Percentiles rank a stretch among this genome's conserved stretches.
Evolutionary conservation across 2,888 invertebrate species (phyloP).

Genomic region (Meiosimyza decipiens): DNA sequence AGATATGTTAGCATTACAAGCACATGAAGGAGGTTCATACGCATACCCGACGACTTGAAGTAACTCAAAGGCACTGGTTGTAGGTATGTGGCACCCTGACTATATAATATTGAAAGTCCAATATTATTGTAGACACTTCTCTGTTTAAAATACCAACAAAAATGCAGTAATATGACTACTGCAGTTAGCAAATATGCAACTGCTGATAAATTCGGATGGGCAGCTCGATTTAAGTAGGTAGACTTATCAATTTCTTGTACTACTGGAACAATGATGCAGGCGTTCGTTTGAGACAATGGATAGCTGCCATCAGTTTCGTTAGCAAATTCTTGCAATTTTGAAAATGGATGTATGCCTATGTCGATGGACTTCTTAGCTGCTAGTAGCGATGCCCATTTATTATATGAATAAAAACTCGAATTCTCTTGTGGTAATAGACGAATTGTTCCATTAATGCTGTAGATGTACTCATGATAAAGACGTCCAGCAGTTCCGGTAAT

Average conservation of each 20-base stretch:
- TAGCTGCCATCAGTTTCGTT: slow-evolving; percentile 44
- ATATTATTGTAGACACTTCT: slow-evolving; percentile 28
- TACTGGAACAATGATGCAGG: slow-evolving; percentile 45
- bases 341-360: slow-evolving; percentile 43
- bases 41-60: slow-evolving; percentile 8
- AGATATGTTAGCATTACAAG: slow-evolving; percentile 20
- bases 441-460: slow-evolving; percentile 32
- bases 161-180: slow-evolving; percentile 32
- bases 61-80: slow-evolving; percentile 21
- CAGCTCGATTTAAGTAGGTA: slow-evolving; percentile 36
- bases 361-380: slow-evolving; percentile 38
- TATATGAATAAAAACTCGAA: slow-evolving; percentile 31
- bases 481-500: slow-evolving; percentile 34
- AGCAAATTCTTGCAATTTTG: slow-evolving; percentile 38
- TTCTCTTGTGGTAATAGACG: background rate
- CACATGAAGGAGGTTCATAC: slow-evolving; percentile 26
- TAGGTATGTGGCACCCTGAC: slow-evolving; percentile 8
- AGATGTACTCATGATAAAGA: slow-evolving; percentile 30
- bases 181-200: no score
- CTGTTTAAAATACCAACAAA: slow-evolving; percentile 37
- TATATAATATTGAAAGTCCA: slow-evolving; percentile 29
- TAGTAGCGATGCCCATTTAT: slow-evolving; percentile 28
- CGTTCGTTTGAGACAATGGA: slow-evolving; percentile 45
- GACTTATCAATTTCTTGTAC: slow-evolving; percentile 42
- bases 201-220: slow-evolving; percentile 31